phyloP scores from a whole-genome alignment of 1,140 invertebrate genomes.

The Idris sp. region DNA sequence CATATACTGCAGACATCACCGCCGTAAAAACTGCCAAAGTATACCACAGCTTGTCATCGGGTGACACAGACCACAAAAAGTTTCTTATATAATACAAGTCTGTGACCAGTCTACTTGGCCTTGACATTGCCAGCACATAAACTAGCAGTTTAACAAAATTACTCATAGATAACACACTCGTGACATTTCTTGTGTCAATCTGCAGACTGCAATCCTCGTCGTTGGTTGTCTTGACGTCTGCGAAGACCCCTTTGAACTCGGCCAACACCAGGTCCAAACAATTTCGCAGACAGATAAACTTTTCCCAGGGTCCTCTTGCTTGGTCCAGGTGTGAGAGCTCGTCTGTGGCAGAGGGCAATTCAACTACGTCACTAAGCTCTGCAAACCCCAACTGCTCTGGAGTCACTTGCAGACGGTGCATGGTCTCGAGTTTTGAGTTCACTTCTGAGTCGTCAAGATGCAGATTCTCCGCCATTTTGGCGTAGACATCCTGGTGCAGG shows the following conservation, averaged over 20 bases:
- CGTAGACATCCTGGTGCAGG: slow-evolving; percentile 64
- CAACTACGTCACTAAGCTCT: slow-evolving; percentile 56
- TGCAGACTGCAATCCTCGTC: slow-evolving; percentile 44
- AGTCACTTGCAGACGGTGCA: slow-evolving; percentile 53
- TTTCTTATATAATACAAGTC: slow-evolving; percentile 64
- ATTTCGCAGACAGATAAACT: slow-evolving; percentile 64
- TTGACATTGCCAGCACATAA: slow-evolving; percentile 66
- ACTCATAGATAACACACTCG: slow-evolving; percentile 37
- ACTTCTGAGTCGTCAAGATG: slow-evolving; percentile 57
- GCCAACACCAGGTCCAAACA: slow-evolving; percentile 67
- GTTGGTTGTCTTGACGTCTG: slow-evolving; percentile 56
- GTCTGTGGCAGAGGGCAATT: slow-evolving; percentile 65
- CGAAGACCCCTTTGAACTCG: slow-evolving; percentile 66
- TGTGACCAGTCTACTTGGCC: slow-evolving; percentile 59
- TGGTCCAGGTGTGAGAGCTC: slow-evolving; percentile 66
- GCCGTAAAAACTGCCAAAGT: slow-evolving; percentile 16
- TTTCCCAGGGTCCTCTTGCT: slow-evolving; percentile 65
- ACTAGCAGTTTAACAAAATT: slow-evolving; percentile 65
- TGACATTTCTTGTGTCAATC: slow-evolving; percentile 37
- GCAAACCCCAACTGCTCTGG: slow-evolving; percentile 65
- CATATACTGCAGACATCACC: slow-evolving; percentile 19
- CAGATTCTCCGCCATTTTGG: slow-evolving; percentile 48
- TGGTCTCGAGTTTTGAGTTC: slow-evolving; percentile 58
- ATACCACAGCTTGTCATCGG: slow-evolving; percentile 4
- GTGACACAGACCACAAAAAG: slow-evolving; percentile 29